These are phyloP conservation scores for Sinocyclocheilus rhinocerous DNA, from an alignment of 2,113 vertebrate species.

Conservation along the genomic window DNA sequence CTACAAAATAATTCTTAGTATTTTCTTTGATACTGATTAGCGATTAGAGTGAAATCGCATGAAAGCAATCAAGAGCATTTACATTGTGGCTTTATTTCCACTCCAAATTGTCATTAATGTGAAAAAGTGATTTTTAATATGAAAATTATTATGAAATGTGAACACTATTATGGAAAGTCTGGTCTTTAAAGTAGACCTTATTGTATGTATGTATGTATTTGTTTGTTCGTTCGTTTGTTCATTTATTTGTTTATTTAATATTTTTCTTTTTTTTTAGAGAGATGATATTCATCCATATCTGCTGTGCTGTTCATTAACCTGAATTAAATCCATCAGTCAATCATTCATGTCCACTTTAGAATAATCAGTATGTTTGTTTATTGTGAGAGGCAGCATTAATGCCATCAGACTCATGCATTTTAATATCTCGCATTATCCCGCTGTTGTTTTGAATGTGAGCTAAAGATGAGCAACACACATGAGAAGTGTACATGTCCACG, in stretches of 20 bases:
- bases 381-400: not conserved
- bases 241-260: too few relatives aligned
- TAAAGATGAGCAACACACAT: not conserved
- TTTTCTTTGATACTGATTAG: too few relatives aligned
- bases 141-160: too few relatives aligned
- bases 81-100: not conserved
- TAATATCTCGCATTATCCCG: not conserved
- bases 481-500: not conserved
- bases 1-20: conserved; percentile 10
- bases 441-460: too few relatives aligned
- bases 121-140: too few relatives aligned
- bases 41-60: not conserved
- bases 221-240: too few relatives aligned
- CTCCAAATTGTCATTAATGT: not conserved
- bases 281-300: not conserved
- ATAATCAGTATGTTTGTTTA: conserved; percentile 26
- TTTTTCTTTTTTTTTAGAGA: too few relatives aligned
- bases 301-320: not conserved
- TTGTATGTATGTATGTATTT: too few relatives aligned
- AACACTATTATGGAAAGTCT: too few relatives aligned
- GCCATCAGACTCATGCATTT: not conserved
- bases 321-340: not conserved
- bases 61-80: not conserved
- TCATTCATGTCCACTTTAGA: not conserved
- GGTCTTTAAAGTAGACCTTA: too few relatives aligned